phyloP scores from a whole-genome alignment of 2,797 vertebrate genomes.

The Poecilia picta region DNA sequence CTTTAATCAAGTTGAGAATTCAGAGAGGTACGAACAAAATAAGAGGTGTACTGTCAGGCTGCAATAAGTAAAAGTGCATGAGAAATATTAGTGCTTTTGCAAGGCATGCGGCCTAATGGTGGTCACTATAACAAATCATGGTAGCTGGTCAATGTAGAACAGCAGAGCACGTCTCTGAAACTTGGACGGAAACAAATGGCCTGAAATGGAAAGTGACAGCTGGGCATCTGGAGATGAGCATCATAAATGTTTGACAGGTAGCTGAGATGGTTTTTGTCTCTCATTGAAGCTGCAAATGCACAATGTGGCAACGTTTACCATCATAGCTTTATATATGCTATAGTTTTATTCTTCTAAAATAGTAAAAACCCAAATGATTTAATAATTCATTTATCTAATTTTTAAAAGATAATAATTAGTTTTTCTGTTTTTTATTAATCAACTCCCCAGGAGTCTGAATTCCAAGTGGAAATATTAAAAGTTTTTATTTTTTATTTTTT shows the following conservation, averaged over 20 bases:
- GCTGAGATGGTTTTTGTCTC: not conserved
- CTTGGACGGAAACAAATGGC: slow-evolving; percentile 27
- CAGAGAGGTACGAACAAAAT: not conserved
- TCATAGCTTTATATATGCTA: not conserved
- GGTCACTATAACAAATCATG: not conserved
- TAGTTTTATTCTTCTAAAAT: not conserved
- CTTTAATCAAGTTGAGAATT: slow-evolving; percentile 10
- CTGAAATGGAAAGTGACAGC: not conserved
- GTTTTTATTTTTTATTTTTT: not conserved
- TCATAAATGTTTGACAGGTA: not conserved
- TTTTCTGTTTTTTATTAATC: not conserved
- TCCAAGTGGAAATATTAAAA: not conserved
- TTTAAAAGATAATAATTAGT: not conserved
- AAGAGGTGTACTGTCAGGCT: slow-evolving; percentile 1
- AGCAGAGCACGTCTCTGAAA: slow-evolving; percentile 2
- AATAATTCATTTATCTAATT: not conserved
- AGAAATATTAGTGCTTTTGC: not conserved
- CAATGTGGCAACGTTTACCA: not conserved
- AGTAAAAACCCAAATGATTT: not conserved
- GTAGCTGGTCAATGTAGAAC: not conserved
- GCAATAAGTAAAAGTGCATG: not conserved
- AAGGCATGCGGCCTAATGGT: not conserved
- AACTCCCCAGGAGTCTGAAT: not conserved
- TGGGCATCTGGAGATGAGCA: not conserved
- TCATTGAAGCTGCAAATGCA: not conserved